Percentiles rank a stretch among this genome's conserved stretches.
Conservation (phyloP, 2,797 vertebrate species). For the Takifugu ocellatus region DNA sequence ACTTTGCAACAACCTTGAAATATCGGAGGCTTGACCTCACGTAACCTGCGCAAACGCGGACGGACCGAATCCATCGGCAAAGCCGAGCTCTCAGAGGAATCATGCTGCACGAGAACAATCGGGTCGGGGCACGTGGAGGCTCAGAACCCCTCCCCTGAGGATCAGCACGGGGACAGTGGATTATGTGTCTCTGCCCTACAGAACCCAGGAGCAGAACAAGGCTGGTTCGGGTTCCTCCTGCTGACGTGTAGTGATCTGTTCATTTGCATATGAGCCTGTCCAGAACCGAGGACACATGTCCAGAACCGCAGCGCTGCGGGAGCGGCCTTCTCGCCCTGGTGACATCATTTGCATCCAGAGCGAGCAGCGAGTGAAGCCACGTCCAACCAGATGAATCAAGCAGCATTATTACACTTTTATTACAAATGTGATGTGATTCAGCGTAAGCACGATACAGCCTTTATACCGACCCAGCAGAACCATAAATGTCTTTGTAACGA, state of each 20-base stretch:
- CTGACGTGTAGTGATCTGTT: too few species aligned
- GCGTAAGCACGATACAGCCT: too few species aligned
- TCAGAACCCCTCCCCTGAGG: not conserved
- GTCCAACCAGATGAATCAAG: conserved; percentile 7
- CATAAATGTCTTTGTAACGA: not conserved
- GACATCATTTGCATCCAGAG: too few species aligned
- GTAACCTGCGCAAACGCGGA: conserved; percentile 29
- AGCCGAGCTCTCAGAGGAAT: conserved; percentile 31
- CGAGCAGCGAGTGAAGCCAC: too few species aligned
- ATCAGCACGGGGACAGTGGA: conserved; percentile 41
- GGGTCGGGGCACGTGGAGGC: not conserved
- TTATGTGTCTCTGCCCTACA: conserved; percentile 33
- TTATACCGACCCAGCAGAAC: not conserved
- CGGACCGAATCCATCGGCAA: conserved; percentile 24
- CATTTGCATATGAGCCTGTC: too few species aligned
- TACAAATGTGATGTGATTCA: too few species aligned
- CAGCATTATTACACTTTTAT: too few species aligned
- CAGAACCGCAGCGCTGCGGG: too few species aligned
- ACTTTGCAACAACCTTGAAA: conserved; percentile 18
- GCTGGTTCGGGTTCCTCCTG: too few species aligned
- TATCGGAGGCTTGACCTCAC: conserved; percentile 24
- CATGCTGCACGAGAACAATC: conserved; percentile 2
- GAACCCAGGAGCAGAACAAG: too few species aligned
- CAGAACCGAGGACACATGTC: too few species aligned
- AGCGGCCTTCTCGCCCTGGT: too few species aligned